A percentile compares a stretch with the other conserved stretches of the same genome.
Conservation (phyloP, 2,888 invertebrate genomes). For the Mallateleia sp. region DNA sequence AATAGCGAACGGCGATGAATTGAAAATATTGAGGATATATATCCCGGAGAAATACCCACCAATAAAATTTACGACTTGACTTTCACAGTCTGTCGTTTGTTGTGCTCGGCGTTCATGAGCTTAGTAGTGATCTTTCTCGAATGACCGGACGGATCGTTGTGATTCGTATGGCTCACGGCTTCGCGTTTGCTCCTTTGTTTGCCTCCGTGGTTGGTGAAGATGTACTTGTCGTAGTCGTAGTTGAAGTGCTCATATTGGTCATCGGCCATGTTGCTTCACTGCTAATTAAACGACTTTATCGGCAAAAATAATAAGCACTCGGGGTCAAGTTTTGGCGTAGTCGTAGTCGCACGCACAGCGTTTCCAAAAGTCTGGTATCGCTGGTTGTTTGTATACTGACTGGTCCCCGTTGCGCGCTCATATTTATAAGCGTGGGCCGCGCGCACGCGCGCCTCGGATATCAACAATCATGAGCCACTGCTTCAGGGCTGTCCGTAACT, state of each 20-base stretch:
- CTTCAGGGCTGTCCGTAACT: neutral
- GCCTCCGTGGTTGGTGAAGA: conserved; percentile 96
- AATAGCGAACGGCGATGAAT: conserved; percentile 6
- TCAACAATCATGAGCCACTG: conserved; percentile 42
- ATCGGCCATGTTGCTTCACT: conserved; percentile 92
- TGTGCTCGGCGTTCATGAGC: conserved; percentile 95
- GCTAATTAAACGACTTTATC: neutral
- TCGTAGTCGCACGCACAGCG: neutral
- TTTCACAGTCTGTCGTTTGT: conserved; percentile 92
- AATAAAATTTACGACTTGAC: conserved; percentile 83
- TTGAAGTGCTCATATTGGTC: conserved; percentile 99
- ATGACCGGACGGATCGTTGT: conserved; percentile 97
- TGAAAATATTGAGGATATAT: too few relatives aligned
- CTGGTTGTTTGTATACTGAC: conserved; percentile 59
- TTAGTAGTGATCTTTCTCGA: conserved; percentile 97
- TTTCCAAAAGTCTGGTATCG: neutral
- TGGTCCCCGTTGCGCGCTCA: conserved; percentile 41
- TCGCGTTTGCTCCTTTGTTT: conserved; percentile 98
- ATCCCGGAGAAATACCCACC: conserved; percentile 23
- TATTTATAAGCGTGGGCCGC: conserved; percentile 82
- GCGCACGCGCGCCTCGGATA: conserved; percentile 79
- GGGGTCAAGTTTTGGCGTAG: conserved; percentile 22
- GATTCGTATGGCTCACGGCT: conserved; percentile 96
- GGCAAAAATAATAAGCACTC: conserved; percentile 1
- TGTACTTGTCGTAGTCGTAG: conserved; percentile 97